phyloP scores from a whole-genome alignment of 1,140 invertebrate species.

The Anagrus nilaparvatae region DNA sequence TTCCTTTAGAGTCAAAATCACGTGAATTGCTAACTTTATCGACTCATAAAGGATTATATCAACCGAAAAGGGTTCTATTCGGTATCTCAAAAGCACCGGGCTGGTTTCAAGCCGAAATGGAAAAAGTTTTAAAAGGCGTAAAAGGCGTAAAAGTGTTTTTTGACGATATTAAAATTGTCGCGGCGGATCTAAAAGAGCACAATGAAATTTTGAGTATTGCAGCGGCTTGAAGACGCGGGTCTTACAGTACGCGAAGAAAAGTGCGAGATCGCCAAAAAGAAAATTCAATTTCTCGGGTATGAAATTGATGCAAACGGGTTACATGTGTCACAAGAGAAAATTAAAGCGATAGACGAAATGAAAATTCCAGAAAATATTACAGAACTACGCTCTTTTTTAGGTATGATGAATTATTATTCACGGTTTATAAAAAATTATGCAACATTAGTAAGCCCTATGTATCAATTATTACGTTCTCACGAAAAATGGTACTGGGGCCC shows the following conservation, averaged over 20 bases:
- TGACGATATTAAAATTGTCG: too few relatives aligned
- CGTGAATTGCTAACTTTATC: constrained; percentile 9
- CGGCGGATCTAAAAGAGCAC: too few relatives aligned
- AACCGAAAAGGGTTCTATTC: constrained; percentile 24
- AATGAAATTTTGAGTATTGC: too few relatives aligned
- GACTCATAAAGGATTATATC: constrained; percentile 25
- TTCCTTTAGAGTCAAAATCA: constrained; percentile 8
- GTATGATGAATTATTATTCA: constrained; percentile 9
- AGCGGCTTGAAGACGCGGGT: too few relatives aligned
- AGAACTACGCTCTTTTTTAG: constrained; percentile 13
- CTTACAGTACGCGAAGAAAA: too few relatives aligned
- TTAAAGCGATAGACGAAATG: constrained; percentile 18
- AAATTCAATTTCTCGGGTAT: too few relatives aligned
- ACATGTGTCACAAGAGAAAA: constrained; percentile 17
- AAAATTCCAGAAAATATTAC: constrained; percentile 18
- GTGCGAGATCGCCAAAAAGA: too few relatives aligned
- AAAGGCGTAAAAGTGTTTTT: too few relatives aligned
- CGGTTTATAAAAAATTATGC: too few relatives aligned
- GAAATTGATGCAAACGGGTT: constrained; percentile 23
- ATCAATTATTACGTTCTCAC: too few relatives aligned
- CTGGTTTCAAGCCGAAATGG: constrained; percentile 36
- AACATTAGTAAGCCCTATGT: too few relatives aligned
- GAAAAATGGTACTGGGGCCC: too few relatives aligned
- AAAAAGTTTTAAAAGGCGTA: constrained; percentile 25
- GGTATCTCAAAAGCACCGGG: constrained; percentile 28